Base-by-base conservation (phyloP, 2,113 vertebrate genomes). In the Neodon shergylaensis region DNA sequence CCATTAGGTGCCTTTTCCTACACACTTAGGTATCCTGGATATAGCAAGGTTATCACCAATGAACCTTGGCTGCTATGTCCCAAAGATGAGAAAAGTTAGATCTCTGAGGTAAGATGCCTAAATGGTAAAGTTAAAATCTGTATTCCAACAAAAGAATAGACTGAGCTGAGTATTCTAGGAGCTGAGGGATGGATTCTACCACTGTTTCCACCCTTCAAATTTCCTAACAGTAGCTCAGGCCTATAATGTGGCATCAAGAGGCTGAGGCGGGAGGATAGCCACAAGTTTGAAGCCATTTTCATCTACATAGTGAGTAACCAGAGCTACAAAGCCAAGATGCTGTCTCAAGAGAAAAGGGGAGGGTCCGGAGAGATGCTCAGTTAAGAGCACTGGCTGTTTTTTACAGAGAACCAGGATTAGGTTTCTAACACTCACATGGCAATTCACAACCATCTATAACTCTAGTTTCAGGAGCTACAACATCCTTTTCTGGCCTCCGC, bases 121-220 rank as follows among this genome's bases (percentile, higher is more conserved):
- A 42, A 66, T 74, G 28, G 33, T 31, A 76, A 19, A 72, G 66
- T 86, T 89, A 94, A 92, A 89, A 49, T 58, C 52, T 33, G 7
- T 63, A 33, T 78, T 90, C 54, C 91, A 22, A 82, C 73, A 86
- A 61, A 78, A 94, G 77, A 84, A 17, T 76, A 61, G 47, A 85
- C 49, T 91, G 82, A 76, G 58, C 31, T 89, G 61, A 52, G 28
- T 84, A 44, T 68, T 83, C 28, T 11, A 70, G 28, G 36, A 84
- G 10, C 31, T 26, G 39, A 91, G 28, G 33, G 54, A 16, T 87
- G 61, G 21, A 70, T 91, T 88, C 0, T 26, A 31, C 31, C 21
- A 39, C 10, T 61, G 26, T 70, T 26, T 24, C 36, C 66, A 42
- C 58, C 19, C 88, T 81, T 52, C 61, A 94, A 87, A 54, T 90